Conservation (phyloP, 2,888 invertebrate genomes). For the Listrodromus nycthemerus region DNA sequence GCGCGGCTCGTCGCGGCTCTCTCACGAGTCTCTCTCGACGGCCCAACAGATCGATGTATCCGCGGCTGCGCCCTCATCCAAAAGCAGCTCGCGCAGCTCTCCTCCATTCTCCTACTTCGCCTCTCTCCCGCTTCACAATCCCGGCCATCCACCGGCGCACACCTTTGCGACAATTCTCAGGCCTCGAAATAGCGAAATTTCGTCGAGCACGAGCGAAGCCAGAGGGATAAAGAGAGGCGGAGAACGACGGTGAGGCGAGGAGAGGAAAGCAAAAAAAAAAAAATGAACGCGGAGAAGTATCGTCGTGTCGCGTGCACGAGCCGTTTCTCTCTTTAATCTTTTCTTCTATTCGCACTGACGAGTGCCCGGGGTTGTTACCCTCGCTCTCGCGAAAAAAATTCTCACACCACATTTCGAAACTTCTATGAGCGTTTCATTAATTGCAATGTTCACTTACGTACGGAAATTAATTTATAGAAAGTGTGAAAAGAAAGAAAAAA, state of each 20-base stretch:
- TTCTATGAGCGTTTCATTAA: no score
- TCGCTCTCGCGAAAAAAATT: slow-evolving; percentile 8
- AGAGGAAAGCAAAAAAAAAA: slow-evolving; percentile 16
- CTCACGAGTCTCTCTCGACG: slow-evolving; percentile 18
- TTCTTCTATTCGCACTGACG: slow-evolving; percentile 10
- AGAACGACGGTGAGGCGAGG: background rate
- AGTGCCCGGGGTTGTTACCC: slow-evolving; percentile 20
- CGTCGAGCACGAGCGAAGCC: slow-evolving; percentile 1
- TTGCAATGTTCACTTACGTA: no score
- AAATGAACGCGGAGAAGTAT: slow-evolving; percentile 36
- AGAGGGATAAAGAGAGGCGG: slow-evolving; percentile 13
- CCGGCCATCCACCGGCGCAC: slow-evolving; percentile 27
- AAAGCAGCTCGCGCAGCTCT: slow-evolving; percentile 32
- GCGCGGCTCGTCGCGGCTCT: slow-evolving; percentile 29
- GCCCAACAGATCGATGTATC: slow-evolving; percentile 61
- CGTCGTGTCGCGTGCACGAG: slow-evolving; percentile 27
- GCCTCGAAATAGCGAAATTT: slow-evolving; percentile 12
- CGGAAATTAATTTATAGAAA: no score
- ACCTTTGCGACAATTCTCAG: slow-evolving; percentile 1
- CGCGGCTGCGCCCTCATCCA: slow-evolving; percentile 59
- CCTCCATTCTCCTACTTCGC: slow-evolving; percentile 46
- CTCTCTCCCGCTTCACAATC: slow-evolving; percentile 41
- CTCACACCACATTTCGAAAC: slow-evolving; percentile 12
- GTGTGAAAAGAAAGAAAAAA: no score
- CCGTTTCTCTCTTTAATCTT: slow-evolving; percentile 19